Evolutionary conservation across 2,797 vertebrate genomes (phyloP), one percentile per base, ranked within the genome.

Genomic region (Hoplostethus mediterraneus): DNA sequence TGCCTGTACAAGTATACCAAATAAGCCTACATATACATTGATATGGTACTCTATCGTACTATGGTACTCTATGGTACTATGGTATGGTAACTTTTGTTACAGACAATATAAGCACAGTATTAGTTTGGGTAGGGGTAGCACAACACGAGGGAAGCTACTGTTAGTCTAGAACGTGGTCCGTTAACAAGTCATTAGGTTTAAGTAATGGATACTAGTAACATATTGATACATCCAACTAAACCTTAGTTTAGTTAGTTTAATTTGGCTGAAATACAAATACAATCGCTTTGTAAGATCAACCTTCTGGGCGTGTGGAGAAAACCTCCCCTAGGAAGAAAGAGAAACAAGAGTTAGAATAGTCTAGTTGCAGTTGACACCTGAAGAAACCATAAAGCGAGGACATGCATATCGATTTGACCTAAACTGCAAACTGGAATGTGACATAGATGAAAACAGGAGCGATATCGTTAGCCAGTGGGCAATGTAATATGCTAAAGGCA

Each of bases 401-500:
- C 73, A 74, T 71, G 75, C 65, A 81, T 14, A 61, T 4, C 67
- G 53, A 73, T 75, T 85, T 78, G 64, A 63, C 62, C 75, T 57
- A 69, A 78, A 73, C 57, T 61, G 31, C 71, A 21, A 21, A 21
- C 21, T 21, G 21, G 21, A 80, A 69, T 48, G 66, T 58, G 28
- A 74, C 57, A 42, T 68, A 77, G 78, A 84, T 56, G 9, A 75
- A 82, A 82, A 80, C 53, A 73, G 76, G 60, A 65, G 57, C 3
- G 59, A 67, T 81, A 49, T 64, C 10, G 12, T 75, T 54, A 68
- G 60, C 36, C 77, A 67, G 67, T 73, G 59, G 73, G 65, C 76
- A 79, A 79, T 57, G 72, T 75, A 83, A 84, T 60, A 63, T 69
- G 72, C 81, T 85, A 79, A 81, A 75, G 80, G 73, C 68, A 60